Evolutionary conservation across 2,888 invertebrate species (phyloP).

Genomic region (Chrysomela aeneicollis): DNA sequence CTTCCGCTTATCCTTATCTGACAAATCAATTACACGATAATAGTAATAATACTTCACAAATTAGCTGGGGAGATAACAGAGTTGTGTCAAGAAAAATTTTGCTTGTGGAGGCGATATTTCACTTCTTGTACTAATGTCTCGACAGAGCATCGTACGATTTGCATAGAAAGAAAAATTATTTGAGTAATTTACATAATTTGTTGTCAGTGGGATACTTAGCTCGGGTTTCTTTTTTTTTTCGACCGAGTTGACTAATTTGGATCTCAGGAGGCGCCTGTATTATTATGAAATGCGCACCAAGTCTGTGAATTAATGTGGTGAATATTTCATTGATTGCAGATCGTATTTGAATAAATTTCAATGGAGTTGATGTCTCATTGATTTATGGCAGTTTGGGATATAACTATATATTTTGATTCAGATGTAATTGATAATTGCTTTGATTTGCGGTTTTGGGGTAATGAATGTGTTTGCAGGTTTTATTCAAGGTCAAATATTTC

Average conservation of each 20-base stretch:
- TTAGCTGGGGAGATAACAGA: constrained; percentile 8
- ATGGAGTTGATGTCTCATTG: constrained; percentile 2
- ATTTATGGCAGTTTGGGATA: background rate
- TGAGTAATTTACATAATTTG: constrained; percentile 27
- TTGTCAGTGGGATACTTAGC: constrained; percentile 28
- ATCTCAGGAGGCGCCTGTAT: constrained; percentile 24
- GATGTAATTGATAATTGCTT: too few relatives aligned
- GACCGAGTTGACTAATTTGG: constrained; percentile 21
- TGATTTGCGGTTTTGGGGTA: too few relatives aligned
- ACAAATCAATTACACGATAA: constrained; percentile 18
- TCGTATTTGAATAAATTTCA: constrained; percentile 7
- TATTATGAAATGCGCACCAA: constrained; percentile 5
- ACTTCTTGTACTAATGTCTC: constrained; percentile 4
- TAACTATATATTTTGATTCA: background rate
- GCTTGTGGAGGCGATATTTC: constrained; percentile 7
- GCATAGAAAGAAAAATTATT: constrained; percentile 31
- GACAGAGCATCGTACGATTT: constrained; percentile 24
- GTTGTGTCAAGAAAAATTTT: constrained; percentile 4
- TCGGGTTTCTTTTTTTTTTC: constrained; percentile 14
- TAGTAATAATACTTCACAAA: constrained; percentile 18
- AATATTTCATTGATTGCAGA: constrained; percentile 14
- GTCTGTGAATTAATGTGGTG: constrained; percentile 10
- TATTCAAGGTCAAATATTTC: too few relatives aligned
- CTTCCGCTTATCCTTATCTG: constrained; percentile 7
- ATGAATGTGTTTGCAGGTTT: too few relatives aligned